These are phyloP conservation scores for Theocolax elegans DNA, from an alignment of 1,140 invertebrate genomes.

Conservation along the genomic window DNA sequence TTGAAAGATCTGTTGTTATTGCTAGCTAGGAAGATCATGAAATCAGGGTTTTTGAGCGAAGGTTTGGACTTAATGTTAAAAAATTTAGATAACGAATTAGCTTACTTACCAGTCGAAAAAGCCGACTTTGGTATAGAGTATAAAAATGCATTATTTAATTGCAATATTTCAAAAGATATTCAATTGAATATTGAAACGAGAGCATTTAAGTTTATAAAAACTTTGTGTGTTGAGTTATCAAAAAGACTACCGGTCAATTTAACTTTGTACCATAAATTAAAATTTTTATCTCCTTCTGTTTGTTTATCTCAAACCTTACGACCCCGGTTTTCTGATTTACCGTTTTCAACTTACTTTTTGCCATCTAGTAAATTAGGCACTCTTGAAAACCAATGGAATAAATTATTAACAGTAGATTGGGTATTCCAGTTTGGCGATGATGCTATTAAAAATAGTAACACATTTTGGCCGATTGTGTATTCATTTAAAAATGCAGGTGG, in stretches of 20 bases:
- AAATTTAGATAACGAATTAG: slow-evolving; percentile 41
- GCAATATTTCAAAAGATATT: background rate
- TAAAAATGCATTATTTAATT: slow-evolving; percentile 36
- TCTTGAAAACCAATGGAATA: too few species aligned
- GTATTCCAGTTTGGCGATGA: background rate
- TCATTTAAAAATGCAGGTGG: slow-evolving; percentile 44
- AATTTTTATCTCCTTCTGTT: too few species aligned
- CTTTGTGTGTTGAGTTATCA: slow-evolving; percentile 23
- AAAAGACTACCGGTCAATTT: slow-evolving; percentile 36
- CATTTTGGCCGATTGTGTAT: slow-evolving; percentile 46
- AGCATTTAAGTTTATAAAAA: slow-evolving; percentile 25
- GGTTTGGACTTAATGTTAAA: slow-evolving; percentile 36
- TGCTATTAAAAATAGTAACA: slow-evolving; percentile 21
- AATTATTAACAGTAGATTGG: slow-evolving; percentile 40
- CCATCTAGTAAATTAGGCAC: too few species aligned
- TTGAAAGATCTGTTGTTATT: slow-evolving; percentile 41
- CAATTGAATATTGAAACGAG: slow-evolving; percentile 15
- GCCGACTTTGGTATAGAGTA: slow-evolving; percentile 41
- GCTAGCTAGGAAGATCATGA: slow-evolving; percentile 43
- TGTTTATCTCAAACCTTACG: too few species aligned
- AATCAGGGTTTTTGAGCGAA: slow-evolving; percentile 36
- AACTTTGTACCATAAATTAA: slow-evolving; percentile 24
- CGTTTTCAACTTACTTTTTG: too few species aligned
- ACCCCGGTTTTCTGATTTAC: too few species aligned
- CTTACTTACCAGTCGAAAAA: slow-evolving; percentile 32